A percentile compares a stretch with the other conserved stretches of the same genome.
These are phyloP conservation scores for Semicossyphus pulcher DNA, from an alignment of 2,113 vertebrate species.

Conservation along the genomic window DNA sequence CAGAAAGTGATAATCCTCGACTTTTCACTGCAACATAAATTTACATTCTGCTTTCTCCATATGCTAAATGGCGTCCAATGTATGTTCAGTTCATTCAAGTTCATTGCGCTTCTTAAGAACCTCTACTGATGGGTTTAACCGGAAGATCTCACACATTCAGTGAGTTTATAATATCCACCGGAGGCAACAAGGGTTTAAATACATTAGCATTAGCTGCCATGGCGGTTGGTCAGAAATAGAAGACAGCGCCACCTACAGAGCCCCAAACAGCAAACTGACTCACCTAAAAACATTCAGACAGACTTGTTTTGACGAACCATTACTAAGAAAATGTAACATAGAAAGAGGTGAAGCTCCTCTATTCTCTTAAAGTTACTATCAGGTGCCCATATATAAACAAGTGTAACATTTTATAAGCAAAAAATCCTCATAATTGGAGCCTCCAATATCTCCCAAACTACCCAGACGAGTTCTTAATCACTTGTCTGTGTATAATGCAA, in stretches of 20 bases:
- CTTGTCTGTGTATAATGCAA: too few relatives aligned
- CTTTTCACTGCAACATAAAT: neutral
- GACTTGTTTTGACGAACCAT: too few relatives aligned
- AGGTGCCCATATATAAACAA: neutral
- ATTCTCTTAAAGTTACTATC: neutral
- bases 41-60: neutral
- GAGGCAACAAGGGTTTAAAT: too few relatives aligned
- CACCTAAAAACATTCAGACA: too few relatives aligned
- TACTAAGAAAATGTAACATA: too few relatives aligned
- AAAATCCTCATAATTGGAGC: neutral
- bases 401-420: too few relatives aligned
- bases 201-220: too few relatives aligned
- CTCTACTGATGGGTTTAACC: neutral
- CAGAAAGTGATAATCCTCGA: constrained; percentile 1
- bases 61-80: neutral
- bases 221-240: too few relatives aligned
- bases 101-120: neutral
- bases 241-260: too few relatives aligned
- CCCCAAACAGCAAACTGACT: too few relatives aligned
- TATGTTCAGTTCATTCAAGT: neutral
- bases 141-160: neutral
- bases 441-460: neutral
- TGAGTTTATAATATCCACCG: too few relatives aligned
- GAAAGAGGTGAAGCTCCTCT: too few relatives aligned
- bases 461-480: neutral